Base-by-base conservation (phyloP, 2,888 invertebrate species). In the Gryllus longicercus region DNA sequence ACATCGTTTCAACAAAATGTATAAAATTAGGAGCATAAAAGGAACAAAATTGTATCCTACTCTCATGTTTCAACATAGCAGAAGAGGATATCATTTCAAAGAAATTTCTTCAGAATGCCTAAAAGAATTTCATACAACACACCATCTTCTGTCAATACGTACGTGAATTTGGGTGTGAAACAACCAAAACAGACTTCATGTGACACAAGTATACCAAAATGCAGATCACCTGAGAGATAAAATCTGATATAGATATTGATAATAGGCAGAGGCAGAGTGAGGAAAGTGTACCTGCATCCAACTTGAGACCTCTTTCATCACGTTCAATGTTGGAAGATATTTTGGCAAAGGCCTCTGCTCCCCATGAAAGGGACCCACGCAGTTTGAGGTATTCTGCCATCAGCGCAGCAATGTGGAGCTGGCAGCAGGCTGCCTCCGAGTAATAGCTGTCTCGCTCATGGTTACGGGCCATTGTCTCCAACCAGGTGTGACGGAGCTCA, bases 401-500 rank as follows among this genome's bases (percentile, higher is more conserved):
- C 50, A 98, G 89, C 0, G 98, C 98, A 8, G 97, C 96, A 83
- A 98, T 96, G 86, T 99, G 98, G 0, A 98, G 90, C 86, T 96
- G 96, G 86, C 96, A 96, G 86, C 97, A 96, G 85, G 97, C 97
- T 75, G 97, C 97, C 91, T 98, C 98, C 4, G 97, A 96, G 85
- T 92, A 93, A 88, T 97, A 95, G 51, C 91, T 92, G 85, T 95
- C 93, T 82, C 93, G 89, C 11, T 92, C 91, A 85, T 97, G 96
- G 86, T 96, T 94, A 84, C 92, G 91, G 10, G 97, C 96, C 91
- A 98, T 95, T 2, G 96, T 95, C 84, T 97, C 94, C n/a, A 98
- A 91, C 97, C 97, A 97, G 0, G 97, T 98, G 87, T 96, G 95
- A 0, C 98, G 89, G 81, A 98, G 89, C 84, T 98, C 96, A 0